Evolutionary conservation across 2,113 vertebrate genomes (phyloP).

Genomic region (Taxidea taxus): DNA sequence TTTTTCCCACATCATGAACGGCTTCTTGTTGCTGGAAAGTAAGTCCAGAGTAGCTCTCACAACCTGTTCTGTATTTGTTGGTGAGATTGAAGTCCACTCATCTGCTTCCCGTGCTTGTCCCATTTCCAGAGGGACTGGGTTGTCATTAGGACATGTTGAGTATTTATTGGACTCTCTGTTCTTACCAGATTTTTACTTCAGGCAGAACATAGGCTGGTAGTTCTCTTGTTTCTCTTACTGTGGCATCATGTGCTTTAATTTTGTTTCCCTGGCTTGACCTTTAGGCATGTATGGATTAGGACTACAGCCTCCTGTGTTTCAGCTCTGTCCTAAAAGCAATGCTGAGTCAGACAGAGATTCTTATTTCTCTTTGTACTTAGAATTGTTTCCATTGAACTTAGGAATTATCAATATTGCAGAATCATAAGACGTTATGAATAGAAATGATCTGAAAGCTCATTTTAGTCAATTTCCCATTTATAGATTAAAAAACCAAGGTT

Average conservation of each 20-base stretch:
- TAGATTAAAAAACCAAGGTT: background rate
- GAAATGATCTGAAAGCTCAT: background rate
- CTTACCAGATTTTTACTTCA: background rate
- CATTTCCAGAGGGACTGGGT: background rate
- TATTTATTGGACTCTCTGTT: background rate
- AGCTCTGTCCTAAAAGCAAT: background rate
- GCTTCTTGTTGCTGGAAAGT: background rate
- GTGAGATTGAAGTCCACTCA: background rate
- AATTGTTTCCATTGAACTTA: background rate
- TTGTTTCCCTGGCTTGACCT: background rate
- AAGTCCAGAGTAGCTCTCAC: background rate
- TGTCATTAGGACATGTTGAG: background rate
- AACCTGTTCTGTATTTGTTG: background rate
- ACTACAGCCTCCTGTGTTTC: background rate
- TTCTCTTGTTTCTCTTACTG: background rate
- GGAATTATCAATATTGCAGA: background rate
- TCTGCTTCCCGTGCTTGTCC: background rate
- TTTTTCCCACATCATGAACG: background rate
- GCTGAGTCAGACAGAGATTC: background rate
- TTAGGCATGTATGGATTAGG: background rate
- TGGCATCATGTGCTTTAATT: background rate
- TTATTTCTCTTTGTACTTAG: constrained; percentile 9
- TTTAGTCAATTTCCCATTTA: background rate
- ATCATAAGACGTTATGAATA: background rate
- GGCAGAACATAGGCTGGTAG: background rate